phyloP scores from a whole-genome alignment of 2,797 vertebrate genomes.

The Spinus pinus region DNA sequence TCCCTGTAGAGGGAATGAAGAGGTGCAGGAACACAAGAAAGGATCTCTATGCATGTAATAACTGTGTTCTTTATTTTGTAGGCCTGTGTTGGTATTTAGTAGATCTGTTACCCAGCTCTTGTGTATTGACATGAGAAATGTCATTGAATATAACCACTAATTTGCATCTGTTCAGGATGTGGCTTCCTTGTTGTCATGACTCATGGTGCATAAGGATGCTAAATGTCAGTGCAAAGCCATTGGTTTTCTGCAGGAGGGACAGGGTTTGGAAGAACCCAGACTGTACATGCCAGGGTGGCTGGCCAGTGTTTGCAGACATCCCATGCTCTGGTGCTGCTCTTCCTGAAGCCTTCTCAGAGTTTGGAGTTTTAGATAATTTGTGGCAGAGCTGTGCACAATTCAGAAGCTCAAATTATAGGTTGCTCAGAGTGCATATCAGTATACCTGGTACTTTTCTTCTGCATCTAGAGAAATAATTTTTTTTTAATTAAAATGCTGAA shows the following conservation, averaged over 20 bases:
- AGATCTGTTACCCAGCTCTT: background rate
- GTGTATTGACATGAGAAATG: background rate
- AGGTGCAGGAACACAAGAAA: background rate
- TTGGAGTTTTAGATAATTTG: background rate
- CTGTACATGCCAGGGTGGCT: background rate
- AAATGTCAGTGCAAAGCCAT: background rate
- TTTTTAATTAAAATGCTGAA: background rate
- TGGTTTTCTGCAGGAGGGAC: background rate
- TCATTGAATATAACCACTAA: background rate
- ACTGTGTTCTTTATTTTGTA: background rate
- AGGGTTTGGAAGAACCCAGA: background rate
- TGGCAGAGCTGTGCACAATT: background rate
- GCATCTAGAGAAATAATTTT: background rate
- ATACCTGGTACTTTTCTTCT: background rate
- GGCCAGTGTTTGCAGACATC: background rate
- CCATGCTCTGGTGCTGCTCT: fast-evolving
- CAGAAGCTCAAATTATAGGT: background rate
- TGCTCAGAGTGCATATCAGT: background rate
- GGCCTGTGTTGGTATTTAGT: background rate
- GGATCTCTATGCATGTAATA: fast-evolving
- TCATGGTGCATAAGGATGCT: background rate
- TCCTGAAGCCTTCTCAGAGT: background rate
- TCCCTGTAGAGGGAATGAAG: background rate
- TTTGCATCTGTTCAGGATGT: background rate
- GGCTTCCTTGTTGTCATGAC: background rate